These are phyloP conservation scores for Stichopus chloronotus DNA, from an alignment of 35 echinoderm and acorn worm genomes.

Conservation along the genomic window DNA sequence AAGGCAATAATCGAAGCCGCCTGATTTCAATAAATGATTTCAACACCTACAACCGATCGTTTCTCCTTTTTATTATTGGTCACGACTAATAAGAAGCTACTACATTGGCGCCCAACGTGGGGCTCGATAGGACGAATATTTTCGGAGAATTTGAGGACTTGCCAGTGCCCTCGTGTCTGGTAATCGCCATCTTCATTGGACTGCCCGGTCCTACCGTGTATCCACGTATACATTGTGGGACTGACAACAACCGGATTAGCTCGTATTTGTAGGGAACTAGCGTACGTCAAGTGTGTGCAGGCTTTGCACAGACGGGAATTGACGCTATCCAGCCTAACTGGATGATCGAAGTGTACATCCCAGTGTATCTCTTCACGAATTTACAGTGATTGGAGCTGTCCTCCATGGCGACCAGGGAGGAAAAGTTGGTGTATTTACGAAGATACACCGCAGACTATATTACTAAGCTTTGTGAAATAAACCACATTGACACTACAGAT, in stretches of 20 bases:
- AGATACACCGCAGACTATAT: constrained; percentile 24
- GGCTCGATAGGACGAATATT: not conserved
- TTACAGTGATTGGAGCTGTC: constrained; percentile 34
- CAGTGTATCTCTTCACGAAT: not conserved
- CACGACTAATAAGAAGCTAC: not conserved
- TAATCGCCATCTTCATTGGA: not conserved
- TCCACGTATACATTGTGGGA: constrained; percentile 27
- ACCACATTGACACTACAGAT: constrained; percentile 35
- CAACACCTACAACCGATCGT: too few species aligned
- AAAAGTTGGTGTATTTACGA: constrained; percentile 25
- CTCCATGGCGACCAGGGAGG: not conserved
- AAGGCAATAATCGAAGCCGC: too few species aligned
- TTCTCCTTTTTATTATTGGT: too few species aligned
- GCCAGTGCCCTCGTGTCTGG: constrained; percentile 4
- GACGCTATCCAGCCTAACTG: constrained; percentile 24
- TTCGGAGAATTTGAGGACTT: constrained; percentile 8
- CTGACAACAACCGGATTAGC: constrained; percentile 19
- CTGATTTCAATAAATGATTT: too few species aligned
- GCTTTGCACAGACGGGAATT: constrained; percentile 45
- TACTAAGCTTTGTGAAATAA: constrained; percentile 20
- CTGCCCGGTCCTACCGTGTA: constrained; percentile 20
- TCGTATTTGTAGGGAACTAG: not conserved
- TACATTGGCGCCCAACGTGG: constrained; percentile 42
- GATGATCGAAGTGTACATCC: constrained; percentile 4
- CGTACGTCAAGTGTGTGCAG: constrained; percentile 7